Evolutionary conservation across 1,140 invertebrate species (phyloP), one percentile per base, ranked within the genome.

Genomic region (Neomicropteryx cornuta): DNA sequence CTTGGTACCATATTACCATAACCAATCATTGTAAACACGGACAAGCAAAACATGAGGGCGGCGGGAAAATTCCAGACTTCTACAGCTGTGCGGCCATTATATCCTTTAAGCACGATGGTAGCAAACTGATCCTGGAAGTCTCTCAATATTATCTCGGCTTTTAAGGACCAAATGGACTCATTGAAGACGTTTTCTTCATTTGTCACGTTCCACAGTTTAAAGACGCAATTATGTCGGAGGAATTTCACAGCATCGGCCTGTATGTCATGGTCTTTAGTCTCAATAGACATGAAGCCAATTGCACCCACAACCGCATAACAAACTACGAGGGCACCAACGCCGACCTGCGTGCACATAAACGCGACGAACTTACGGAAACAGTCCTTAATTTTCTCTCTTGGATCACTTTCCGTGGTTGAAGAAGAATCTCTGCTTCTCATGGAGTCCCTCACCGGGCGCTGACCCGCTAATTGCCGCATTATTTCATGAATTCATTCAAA

Each of bases 291-390:
- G 58, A 98, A 99, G 22, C 88, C 80, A 18, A 94, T 81, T 1
- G 94, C 94, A 0, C 95, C 95, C 6, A 97, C 75, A 31, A 97
- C 83, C 2, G 94, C 88, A 57, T 98, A 98, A 29, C 87, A 80
- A 0, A 97, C 89, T 11, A 98, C 90, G 3, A 97, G 66, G 1
- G 85, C 89, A 28, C 92, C 93, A 4, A 98, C 85, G 32, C 95
- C 95, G 31, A 98, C 89, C 69, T 89, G 85, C 2, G 87, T 90
- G 62, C 85, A 91, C 87, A 91, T 91, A 48, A 91, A 90, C 1
- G 86, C 84, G 20, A 88, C 76, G 42, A 89, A 70, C 54, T 89
- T 88, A 18, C 87, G 67, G 45, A 83, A 84, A 51, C 83, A 91
- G 45, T 86, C 79, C 53, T 87, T 87, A 16, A 83, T 68, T 51